These are phyloP conservation scores for Stenodera caucasica DNA, from an alignment of 2,888 invertebrate species.

Conservation along the genomic window DNA sequence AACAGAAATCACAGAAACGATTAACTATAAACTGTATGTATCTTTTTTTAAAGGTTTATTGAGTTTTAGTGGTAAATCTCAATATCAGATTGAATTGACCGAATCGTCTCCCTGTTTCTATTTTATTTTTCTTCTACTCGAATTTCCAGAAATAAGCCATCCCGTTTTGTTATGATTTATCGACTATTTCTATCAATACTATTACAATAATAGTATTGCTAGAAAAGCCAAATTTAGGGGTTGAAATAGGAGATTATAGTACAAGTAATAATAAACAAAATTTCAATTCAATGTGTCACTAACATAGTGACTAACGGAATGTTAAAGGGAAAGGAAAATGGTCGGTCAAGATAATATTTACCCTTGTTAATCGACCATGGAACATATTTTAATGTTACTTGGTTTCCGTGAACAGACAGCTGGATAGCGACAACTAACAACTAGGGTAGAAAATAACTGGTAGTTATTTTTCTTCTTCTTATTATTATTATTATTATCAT, in stretches of 20 bases:
- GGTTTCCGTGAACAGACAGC: slow-evolving; percentile 33
- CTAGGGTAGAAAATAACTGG: slow-evolving; percentile 27
- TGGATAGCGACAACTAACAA: slow-evolving; percentile 21
- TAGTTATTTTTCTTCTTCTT: slow-evolving; percentile 22
- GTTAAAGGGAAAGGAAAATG: slow-evolving; percentile 24
- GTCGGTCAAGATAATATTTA: slow-evolving; percentile 25
- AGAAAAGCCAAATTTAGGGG: not conserved
- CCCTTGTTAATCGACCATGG: slow-evolving; percentile 45
- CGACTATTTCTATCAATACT: too few relatives aligned
- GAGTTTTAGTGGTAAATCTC: slow-evolving; percentile 35
- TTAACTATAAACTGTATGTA: slow-evolving; percentile 31
- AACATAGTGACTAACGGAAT: not conserved
- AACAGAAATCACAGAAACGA: not conserved
- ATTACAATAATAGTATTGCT: too few relatives aligned
- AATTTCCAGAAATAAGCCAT: slow-evolving; percentile 16
- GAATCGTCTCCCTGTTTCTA: slow-evolving; percentile 34
- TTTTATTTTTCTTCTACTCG: slow-evolving; percentile 8
- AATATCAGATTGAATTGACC: slow-evolving; percentile 39
- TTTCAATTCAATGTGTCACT: not conserved
- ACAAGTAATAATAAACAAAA: slow-evolving; percentile 21
- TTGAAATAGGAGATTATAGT: not conserved
- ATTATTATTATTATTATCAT: too few relatives aligned
- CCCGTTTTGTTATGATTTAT: slow-evolving; percentile 31
- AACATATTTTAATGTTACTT: slow-evolving; percentile 46
- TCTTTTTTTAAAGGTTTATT: slow-evolving; percentile 31